Evolutionary conservation across 2,797 vertebrate genomes (phyloP).

Genomic region (Aythya fuligula): DNA sequence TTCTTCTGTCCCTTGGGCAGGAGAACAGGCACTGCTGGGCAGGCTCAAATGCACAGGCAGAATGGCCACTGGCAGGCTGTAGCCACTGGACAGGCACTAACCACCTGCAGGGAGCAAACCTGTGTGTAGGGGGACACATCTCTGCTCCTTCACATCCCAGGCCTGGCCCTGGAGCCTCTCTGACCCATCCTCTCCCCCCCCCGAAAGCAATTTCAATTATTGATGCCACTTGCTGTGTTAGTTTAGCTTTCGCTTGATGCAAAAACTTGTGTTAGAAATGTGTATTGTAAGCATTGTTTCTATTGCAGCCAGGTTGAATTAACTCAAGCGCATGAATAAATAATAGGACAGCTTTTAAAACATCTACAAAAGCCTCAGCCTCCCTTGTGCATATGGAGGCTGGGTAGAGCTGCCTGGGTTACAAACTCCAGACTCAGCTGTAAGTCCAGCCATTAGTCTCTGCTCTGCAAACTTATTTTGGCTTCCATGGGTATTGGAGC

Average conservation of each 20-base stretch:
- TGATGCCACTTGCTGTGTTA: constrained; percentile 37
- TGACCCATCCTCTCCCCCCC: background rate
- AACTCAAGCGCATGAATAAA: constrained; percentile 58
- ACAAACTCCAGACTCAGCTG: background rate
- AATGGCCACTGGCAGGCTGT: background rate
- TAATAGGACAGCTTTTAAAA: constrained; percentile 65
- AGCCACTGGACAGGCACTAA: background rate
- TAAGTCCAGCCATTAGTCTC: background rate
- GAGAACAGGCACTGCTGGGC: background rate
- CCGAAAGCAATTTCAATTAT: constrained; percentile 36
- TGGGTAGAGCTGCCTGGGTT: background rate
- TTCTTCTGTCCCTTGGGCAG: background rate
- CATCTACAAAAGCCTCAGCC: constrained; percentile 10
- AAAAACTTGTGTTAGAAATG: constrained; percentile 37
- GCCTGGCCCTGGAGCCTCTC: background rate
- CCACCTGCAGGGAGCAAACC: background rate
- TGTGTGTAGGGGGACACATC: background rate
- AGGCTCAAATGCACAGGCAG: background rate
- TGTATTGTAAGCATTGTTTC: constrained; percentile 50
- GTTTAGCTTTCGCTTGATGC: background rate
- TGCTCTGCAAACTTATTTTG: background rate
- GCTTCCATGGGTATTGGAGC: background rate
- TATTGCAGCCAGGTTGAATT: constrained; percentile 28
- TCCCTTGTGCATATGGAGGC: background rate
- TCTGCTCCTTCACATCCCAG: background rate